These are phyloP conservation scores for Rutilus rutilus DNA, from an alignment of 2,113 vertebrate genomes.

Conservation along the genomic window DNA sequence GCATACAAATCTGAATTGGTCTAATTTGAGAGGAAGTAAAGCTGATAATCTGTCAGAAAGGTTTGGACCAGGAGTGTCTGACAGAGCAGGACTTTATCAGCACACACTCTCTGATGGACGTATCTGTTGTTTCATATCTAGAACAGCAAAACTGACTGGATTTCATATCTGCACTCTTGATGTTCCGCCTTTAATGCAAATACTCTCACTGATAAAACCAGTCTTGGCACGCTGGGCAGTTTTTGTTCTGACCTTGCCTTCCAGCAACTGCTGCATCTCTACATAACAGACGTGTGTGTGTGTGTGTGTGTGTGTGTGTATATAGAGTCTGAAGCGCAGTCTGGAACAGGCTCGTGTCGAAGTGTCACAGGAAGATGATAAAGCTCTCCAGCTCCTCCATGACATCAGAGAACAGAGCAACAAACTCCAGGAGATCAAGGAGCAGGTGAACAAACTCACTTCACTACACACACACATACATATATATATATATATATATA, in stretches of 20 bases:
- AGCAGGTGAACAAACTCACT: slow-evolving; percentile 85
- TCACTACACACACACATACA: too few species aligned
- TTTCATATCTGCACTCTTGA: neutral
- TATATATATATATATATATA: too few species aligned
- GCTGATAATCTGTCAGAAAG: neutral
- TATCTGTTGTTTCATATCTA: neutral
- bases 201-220: neutral
- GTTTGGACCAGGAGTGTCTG: neutral
- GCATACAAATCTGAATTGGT: neutral
- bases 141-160: neutral
- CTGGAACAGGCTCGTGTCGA: slow-evolving; percentile 98
- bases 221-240: neutral
- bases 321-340: slow-evolving; percentile 97
- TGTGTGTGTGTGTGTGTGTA: slow-evolving; percentile 50
- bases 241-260: neutral
- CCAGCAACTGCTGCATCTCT: neutral
- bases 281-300: neutral
- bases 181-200: neutral
- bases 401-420: slow-evolving; percentile 98
- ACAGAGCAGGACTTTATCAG: neutral
- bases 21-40: neutral
- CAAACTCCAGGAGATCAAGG: slow-evolving; percentile 99
- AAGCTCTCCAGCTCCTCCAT: slow-evolving; percentile 96
- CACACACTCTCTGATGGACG: neutral
- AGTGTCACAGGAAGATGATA: slow-evolving; percentile 98